Percentiles rank a stretch among this genome's conserved stretches.
Conservation (phyloP, 1,140 invertebrate species). For the Coptotermes formosanus region DNA sequence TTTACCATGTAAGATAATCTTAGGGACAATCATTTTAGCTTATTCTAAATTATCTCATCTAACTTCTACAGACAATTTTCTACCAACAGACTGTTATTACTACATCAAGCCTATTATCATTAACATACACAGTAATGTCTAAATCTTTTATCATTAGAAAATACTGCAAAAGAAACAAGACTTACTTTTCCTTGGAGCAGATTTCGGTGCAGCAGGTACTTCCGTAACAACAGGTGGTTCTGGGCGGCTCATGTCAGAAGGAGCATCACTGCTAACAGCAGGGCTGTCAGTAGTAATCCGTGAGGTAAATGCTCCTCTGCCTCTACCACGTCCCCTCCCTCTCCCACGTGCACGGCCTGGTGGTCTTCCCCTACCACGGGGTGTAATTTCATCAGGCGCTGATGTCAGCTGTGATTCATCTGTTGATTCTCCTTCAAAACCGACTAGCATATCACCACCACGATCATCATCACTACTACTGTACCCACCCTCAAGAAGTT, state of each 20-base stretch:
- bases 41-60: no score
- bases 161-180: background rate
- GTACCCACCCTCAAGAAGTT: constrained; percentile 37
- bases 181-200: constrained; percentile 24
- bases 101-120: no score
- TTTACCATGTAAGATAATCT: no score
- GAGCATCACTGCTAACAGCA: constrained; percentile 23
- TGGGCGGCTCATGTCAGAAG: background rate
- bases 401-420: constrained; percentile 16
- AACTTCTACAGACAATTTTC: no score
- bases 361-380: constrained; percentile 32
- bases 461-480: constrained; percentile 36
- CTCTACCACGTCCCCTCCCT: constrained; percentile 31
- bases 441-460: constrained; percentile 21
- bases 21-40: no score
- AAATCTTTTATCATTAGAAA: no score
- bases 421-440: background rate
- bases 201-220: background rate
- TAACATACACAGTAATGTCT: no score
- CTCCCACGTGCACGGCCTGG: constrained; percentile 33
- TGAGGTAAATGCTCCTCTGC: background rate
- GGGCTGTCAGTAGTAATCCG: background rate
- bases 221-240: background rate
- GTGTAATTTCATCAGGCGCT: background rate
- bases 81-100: no score